phyloP scores from a whole-genome alignment of 2,113 vertebrate genomes.

The Oncorhynchus mykiss region DNA sequence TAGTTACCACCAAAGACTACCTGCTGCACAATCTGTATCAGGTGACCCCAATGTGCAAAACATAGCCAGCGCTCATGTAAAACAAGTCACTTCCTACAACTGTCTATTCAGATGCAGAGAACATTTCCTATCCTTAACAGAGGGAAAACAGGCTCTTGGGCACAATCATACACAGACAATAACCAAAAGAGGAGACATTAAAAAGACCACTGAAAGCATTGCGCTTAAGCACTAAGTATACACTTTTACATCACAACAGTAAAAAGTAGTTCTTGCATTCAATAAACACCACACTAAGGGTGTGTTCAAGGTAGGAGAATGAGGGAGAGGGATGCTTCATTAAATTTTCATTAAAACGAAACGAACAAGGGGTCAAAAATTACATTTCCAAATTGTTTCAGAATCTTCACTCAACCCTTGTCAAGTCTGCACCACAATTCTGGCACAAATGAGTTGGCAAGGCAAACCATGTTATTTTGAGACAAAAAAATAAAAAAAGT shows the following conservation, averaged over 20 bases:
- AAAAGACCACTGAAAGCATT: slow-evolving; percentile 73
- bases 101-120: slow-evolving; percentile 56
- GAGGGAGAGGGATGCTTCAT: slow-evolving; percentile 61
- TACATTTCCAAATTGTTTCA: slow-evolving; percentile 77
- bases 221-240: slow-evolving; percentile 73
- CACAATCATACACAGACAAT: slow-evolving; percentile 62
- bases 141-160: slow-evolving; percentile 54
- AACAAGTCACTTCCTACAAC: slow-evolving; percentile 63
- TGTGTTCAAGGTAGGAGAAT: slow-evolving; percentile 39
- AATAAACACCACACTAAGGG: slow-evolving; percentile 72
- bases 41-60: slow-evolving; percentile 58
- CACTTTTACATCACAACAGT: slow-evolving; percentile 80
- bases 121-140: slow-evolving; percentile 53
- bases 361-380: slow-evolving; percentile 49
- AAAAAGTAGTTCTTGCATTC: slow-evolving; percentile 82
- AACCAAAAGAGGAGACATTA: slow-evolving; percentile 55
- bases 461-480: slow-evolving; percentile 69
- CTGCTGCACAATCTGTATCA: slow-evolving; percentile 43
- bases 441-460: slow-evolving; percentile 76
- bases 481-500: slow-evolving; percentile 46
- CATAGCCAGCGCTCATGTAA: slow-evolving; percentile 73
- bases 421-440: slow-evolving; percentile 68
- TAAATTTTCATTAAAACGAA: slow-evolving; percentile 73
- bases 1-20: slow-evolving; percentile 39
- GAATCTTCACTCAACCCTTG: slow-evolving; percentile 70